Conservation (phyloP, 2,113 vertebrate species). For the Rattus rattus region DNA sequence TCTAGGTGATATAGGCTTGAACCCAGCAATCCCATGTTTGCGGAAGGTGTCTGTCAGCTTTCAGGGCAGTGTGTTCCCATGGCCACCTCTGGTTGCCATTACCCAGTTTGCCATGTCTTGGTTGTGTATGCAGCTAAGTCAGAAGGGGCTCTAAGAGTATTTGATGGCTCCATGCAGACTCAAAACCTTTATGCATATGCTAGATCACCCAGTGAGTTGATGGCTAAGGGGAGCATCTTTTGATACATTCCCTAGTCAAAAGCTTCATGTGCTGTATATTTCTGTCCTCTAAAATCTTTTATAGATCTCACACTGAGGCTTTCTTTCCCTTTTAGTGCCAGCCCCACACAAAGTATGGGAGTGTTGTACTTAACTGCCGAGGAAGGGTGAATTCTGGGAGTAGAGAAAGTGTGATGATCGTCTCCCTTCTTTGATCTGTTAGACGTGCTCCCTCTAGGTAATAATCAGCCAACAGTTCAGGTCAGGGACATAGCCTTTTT, state of each 20-base stretch:
- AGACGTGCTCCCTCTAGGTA: neutral
- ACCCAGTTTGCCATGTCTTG: neutral
- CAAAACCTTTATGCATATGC: neutral
- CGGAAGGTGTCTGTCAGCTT: neutral
- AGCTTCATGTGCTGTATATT: neutral
- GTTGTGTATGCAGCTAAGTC: neutral
- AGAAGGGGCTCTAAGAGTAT: neutral
- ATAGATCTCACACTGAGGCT: neutral
- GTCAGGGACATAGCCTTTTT: neutral
- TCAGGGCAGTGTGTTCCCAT: neutral
- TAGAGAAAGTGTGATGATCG: neutral
- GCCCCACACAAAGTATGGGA: neutral
- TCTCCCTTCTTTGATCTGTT: neutral
- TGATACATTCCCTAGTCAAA: neutral
- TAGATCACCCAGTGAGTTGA: neutral
- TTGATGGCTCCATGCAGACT: neutral
- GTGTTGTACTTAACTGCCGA: neutral
- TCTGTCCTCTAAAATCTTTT: neutral
- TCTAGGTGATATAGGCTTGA: neutral
- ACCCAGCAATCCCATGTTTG: neutral
- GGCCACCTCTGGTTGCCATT: neutral
- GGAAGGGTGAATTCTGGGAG: neutral
- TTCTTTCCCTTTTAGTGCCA: neutral
- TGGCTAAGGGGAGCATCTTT: neutral
- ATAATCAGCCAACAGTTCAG: neutral